Evolutionary conservation across 2,113 vertebrate genomes (phyloP).

Genomic region (Tachycineta bicolor): DNA sequence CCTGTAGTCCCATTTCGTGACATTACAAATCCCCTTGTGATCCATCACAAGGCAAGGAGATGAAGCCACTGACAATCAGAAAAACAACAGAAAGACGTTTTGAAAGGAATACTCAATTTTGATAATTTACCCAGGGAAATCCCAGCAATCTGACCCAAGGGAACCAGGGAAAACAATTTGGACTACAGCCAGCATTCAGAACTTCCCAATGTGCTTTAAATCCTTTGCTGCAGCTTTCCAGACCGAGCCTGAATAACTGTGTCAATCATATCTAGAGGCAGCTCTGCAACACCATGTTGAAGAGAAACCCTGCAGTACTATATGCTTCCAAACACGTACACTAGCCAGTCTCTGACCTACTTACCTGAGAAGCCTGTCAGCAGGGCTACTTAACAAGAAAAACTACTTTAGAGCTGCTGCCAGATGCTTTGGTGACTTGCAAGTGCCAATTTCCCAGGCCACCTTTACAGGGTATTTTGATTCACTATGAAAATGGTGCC

Average conservation of each 20-base stretch:
- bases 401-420: constrained; percentile 24
- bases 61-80: neutral
- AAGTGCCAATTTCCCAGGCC: neutral
- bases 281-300: neutral
- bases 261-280: neutral
- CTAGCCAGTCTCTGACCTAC: constrained; percentile 48
- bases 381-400: constrained; percentile 50
- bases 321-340: constrained; percentile 61
- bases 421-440: neutral
- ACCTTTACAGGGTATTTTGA: neutral
- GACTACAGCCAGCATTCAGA: neutral
- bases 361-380: constrained; percentile 51
- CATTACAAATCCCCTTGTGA: constrained; percentile 26
- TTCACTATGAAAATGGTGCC: neutral
- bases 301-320: neutral
- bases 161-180: neutral
- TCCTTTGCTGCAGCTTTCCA: neutral
- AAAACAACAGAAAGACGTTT: neutral
- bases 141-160: neutral
- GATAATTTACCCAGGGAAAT: neutral
- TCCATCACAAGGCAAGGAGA: neutral
- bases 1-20: neutral
- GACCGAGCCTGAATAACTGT: neutral
- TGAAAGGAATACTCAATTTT: neutral
- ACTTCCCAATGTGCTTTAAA: neutral